These are phyloP conservation scores for Sphenopsis melanotis DNA, from an alignment of 2,797 vertebrate genomes.

Conservation along the genomic window DNA sequence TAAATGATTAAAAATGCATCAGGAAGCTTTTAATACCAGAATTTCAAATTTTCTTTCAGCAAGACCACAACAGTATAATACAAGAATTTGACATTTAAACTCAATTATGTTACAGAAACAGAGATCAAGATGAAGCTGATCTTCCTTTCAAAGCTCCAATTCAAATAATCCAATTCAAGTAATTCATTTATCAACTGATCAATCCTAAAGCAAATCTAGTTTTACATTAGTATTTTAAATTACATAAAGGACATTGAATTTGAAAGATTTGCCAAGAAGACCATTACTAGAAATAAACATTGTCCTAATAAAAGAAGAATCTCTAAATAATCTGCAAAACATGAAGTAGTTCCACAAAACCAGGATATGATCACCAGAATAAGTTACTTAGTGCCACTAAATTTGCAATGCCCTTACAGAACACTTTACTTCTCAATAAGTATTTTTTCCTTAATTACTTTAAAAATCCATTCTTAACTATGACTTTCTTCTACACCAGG, in stretches of 20 bases:
- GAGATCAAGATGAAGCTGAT: background rate
- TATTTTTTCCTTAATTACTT: background rate
- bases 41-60: background rate
- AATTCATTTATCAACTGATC: background rate
- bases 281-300: background rate
- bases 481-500: background rate
- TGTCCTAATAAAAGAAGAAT: background rate
- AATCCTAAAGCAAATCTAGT: background rate
- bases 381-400: background rate
- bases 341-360: background rate
- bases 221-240: background rate
- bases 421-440: background rate
- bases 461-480: background rate
- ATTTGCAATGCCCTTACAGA: rapidly evolving
- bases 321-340: background rate
- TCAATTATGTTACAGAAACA: background rate
- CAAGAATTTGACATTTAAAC: background rate
- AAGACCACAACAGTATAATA: background rate
- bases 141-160: background rate
- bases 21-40: background rate
- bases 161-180: background rate
- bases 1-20: background rate
- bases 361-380: background rate
- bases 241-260: background rate
- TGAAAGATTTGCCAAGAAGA: background rate